Evolutionary conservation across 2,113 vertebrate species (phyloP), one percentile per base, ranked within the genome.

Genomic region (Orycteropus afer): DNA sequence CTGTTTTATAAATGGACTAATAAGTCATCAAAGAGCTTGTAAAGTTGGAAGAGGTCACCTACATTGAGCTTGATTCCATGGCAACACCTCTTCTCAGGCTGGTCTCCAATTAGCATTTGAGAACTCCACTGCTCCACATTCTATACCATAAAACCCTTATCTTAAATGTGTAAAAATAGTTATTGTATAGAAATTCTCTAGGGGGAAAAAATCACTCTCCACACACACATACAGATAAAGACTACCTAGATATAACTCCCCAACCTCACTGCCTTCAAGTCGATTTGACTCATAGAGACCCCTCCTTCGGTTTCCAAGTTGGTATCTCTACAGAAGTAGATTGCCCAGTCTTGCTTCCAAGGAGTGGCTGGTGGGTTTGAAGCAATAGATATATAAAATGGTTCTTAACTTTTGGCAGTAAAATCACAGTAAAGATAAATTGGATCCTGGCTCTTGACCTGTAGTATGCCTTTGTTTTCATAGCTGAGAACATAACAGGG

Each of bases 1-100:
- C 53, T 97, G 81, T 93, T 97, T 91, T 84, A 94, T 84, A 93
- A 91, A 95, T 89, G 74, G 45, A 93, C 37, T 59, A 79, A 37
- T 67, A 91, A 87, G 77, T 80, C 84, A 92, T 51, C 53, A 79
- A 82, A 86, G 86, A 91, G 29, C 27, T 88, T 86, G 6, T 55
- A 59, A 87, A 79, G 57, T 92, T 88, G 27, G 51, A 37, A 55
- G 74, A 94, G 42, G 61, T 94, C 74, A 86, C 74, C 40, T 90
- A 87, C 27, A 29, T 61, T 82, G 42, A 80, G 40, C 59, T 3
- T 27, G 45, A 82, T 29, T 82, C 18, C 25, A 15, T 34, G 37
- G 82, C 27, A 49, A 45, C 22, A 78, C 10, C 9, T 89, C 47
- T 86, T 55, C 34, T 32, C 27, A 20, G 11, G 15, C 61, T 3